Evolutionary conservation across 1,140 invertebrate species (phyloP).

Genomic region (Melanaphis sacchari): DNA sequence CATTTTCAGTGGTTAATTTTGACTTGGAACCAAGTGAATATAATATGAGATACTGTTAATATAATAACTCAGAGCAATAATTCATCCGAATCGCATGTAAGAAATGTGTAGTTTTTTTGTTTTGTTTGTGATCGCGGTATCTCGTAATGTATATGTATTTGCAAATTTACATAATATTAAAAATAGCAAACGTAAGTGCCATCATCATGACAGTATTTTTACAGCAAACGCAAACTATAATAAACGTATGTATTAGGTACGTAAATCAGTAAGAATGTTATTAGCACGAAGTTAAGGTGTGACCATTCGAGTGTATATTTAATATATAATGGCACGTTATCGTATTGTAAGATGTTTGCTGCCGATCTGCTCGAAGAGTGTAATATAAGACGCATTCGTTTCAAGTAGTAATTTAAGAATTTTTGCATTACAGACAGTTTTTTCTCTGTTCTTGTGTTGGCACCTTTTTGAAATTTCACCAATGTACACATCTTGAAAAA

Average conservation of each 20-base stretch:
- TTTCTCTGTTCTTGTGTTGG: neutral
- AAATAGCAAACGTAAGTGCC: neutral
- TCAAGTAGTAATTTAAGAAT: neutral
- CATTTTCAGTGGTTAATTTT: neutral
- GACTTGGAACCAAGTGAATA: neutral
- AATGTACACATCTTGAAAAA: conserved; percentile 25
- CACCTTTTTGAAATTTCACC: neutral
- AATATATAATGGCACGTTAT: neutral
- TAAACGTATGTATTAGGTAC: neutral
- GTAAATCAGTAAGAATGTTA: neutral
- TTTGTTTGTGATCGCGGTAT: neutral
- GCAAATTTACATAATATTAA: neutral
- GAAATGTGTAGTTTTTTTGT: neutral
- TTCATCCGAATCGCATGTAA: neutral
- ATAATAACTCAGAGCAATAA: neutral
- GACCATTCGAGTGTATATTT: neutral
- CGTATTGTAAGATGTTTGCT: neutral
- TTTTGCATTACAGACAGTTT: neutral
- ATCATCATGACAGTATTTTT: neutral
- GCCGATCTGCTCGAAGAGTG: neutral
- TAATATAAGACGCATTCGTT: neutral
- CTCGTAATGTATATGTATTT: neutral
- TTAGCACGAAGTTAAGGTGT: neutral
- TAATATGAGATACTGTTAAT: neutral
- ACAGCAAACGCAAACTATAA: neutral